Percentiles rank a stretch among this genome's conserved stretches.
Conservation (phyloP, 2,888 invertebrate genomes). For the Piscicola geometra region DNA sequence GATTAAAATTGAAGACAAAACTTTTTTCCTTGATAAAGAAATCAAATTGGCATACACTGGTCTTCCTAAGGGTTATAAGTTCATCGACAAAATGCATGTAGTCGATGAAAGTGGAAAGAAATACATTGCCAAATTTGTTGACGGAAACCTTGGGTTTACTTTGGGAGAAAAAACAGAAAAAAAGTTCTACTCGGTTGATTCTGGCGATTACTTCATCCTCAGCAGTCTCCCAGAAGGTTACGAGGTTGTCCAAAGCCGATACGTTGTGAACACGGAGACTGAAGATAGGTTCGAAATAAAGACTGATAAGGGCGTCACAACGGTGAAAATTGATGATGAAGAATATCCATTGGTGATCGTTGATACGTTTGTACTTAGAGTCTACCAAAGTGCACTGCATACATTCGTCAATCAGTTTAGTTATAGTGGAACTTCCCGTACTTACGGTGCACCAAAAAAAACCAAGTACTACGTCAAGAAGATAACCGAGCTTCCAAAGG, state of each 20-base stretch:
- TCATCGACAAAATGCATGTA: not conserved
- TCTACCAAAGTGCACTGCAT: too few relatives aligned
- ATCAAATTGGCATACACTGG: not conserved
- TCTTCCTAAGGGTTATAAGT: not conserved
- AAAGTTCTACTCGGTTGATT: not conserved
- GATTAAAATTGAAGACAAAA: not conserved
- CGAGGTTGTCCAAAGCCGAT: slow-evolving; percentile 13
- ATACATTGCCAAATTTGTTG: not conserved
- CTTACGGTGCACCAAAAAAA: too few relatives aligned
- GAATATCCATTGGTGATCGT: not conserved
- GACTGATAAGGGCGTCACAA: not conserved
- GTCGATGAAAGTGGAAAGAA: not conserved
- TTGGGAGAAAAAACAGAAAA: not conserved
- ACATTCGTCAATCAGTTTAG: too few relatives aligned
- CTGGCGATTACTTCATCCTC: not conserved
- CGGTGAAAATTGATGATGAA: slow-evolving; percentile 1
- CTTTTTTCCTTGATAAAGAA: not conserved
- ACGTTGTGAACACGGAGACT: not conserved
- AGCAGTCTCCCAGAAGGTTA: not conserved
- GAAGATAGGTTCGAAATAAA: not conserved
- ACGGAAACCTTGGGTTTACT: not conserved
- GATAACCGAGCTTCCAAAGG: too few relatives aligned
- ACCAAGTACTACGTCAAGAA: too few relatives aligned
- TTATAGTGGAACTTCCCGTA: too few relatives aligned
- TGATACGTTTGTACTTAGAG: too few relatives aligned